Base-by-base conservation (phyloP, 1,140 invertebrate species). In the Neuroterus valhalla region DNA sequence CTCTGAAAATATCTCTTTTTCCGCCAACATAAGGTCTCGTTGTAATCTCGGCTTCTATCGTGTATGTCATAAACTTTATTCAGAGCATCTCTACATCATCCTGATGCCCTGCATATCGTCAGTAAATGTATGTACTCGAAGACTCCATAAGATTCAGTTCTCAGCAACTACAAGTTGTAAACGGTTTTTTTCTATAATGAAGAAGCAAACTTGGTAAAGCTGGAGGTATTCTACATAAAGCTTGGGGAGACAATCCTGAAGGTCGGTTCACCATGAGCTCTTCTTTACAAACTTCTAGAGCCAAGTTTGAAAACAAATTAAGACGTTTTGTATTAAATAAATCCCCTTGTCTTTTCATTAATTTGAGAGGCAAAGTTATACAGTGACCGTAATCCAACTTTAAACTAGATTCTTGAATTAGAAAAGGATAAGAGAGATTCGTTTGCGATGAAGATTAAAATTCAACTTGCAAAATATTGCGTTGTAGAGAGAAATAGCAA, bases 301-400 rank as follows among this genome's bases (percentile, higher is more conserved):
- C n/a, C 26, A 62, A 62, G 23, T 62, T 62, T 62, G 3, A 62
- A 55, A 62, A 62, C 55, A 62, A 62, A 62, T 62, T 62, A 62
- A 26, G 23, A 38, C 31, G 55, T 62, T 62, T 62, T 62, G 23
- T 31, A 31, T 26, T 2, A n/a, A 15, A 62, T 38, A 15, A 31
- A 62, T 62, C n/a, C 31, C 23, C 15, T 15, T 62, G 21, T 15
- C 23, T 62, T 62, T 38, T 38, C 23, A 38, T 62, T 62, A 62
- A 15, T 26, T 11, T 62, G 31, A 5, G 21, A 31, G 8, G 21
- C 6, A 31, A 62, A 62, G 14, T 62, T 62, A 62, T 23, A 14
- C 8, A 26, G 15, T 62, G 55, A 62, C 31, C 55, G 14, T 14
- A 62, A 62, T 62, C 21, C 26, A 62, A 62, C 31, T 62, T 23